Evolutionary conservation across 2,888 invertebrate species (phyloP).

Genomic region (Amphiduros pacificus): DNA sequence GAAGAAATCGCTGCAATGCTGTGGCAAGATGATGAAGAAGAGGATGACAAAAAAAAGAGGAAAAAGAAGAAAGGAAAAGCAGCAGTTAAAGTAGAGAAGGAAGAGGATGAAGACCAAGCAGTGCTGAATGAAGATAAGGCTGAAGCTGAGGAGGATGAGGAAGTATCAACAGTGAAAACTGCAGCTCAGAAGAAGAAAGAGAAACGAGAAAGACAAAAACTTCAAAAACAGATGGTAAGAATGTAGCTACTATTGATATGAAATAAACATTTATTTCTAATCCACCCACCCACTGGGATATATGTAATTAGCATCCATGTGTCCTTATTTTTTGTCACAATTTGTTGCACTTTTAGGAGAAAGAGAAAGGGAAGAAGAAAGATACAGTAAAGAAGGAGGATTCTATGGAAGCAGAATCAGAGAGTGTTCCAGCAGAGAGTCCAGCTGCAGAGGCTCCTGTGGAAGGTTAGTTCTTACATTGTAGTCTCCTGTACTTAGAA

Average conservation of each 20-base stretch:
- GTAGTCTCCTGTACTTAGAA: no score
- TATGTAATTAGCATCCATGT: background rate
- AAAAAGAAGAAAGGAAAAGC: conserved; percentile 45
- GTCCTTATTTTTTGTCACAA: background rate
- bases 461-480: no score
- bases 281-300: no score
- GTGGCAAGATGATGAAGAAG: conserved; percentile 24
- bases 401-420: conserved; percentile 10
- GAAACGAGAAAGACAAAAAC: conserved; percentile 82
- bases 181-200: conserved; percentile 71
- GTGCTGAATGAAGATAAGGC: conserved; percentile 81
- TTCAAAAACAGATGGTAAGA: conserved; percentile 67
- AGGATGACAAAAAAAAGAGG: conserved; percentile 37
- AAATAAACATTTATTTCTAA: background rate
- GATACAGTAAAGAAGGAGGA: conserved; percentile 17
- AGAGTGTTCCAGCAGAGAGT: background rate
- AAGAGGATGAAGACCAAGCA: conserved; percentile 73
- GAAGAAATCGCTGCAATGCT: conserved; percentile 21
- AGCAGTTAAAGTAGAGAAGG: conserved; percentile 25
- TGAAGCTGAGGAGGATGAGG: conserved; percentile 55
- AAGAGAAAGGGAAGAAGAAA: conserved; percentile 23
- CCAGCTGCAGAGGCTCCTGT: background rate
- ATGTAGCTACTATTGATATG: background rate
- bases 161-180: conserved; percentile 29
- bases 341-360: conserved; percentile 19